A percentile compares a stretch with the other conserved stretches of the same genome.
These are phyloP conservation scores for Saxidomus purpurata DNA, from an alignment of 1,140 invertebrate genomes.

Conservation along the genomic window DNA sequence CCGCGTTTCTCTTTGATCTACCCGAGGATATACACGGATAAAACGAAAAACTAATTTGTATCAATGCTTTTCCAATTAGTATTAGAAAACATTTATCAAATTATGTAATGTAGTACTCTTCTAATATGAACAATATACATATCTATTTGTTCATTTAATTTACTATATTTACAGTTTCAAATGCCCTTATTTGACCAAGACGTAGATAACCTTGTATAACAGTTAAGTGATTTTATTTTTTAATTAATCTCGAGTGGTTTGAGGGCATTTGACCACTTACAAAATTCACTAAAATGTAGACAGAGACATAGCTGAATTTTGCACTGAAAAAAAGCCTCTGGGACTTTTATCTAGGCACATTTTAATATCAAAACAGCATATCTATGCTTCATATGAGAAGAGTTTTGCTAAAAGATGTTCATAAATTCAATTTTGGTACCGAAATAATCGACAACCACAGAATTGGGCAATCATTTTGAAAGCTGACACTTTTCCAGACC, in stretches of 20 bases:
- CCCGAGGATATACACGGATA: not conserved
- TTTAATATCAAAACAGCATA: too few species aligned
- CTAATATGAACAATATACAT: not conserved
- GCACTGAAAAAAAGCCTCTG: too few species aligned
- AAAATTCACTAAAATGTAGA: too few species aligned
- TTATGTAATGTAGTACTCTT: not conserved
- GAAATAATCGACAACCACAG: too few species aligned
- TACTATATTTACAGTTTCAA: not conserved
- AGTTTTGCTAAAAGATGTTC: too few species aligned
- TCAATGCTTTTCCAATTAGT: not conserved
- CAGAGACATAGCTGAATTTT: too few species aligned
- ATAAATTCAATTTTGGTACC: too few species aligned
- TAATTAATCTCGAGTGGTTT: not conserved
- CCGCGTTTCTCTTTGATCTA: not conserved
- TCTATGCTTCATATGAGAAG: too few species aligned
- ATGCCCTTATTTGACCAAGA: not conserved
- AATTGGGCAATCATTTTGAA: too few species aligned
- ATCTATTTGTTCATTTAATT: not conserved
- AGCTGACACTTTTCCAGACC: too few species aligned
- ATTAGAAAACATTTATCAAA: not conserved
- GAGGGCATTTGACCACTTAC: not conserved
- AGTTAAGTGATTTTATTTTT: not conserved
- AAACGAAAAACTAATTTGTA: not conserved
- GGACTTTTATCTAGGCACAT: too few species aligned
- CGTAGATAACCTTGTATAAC: not conserved